Conservation (phyloP, 2,888 invertebrate species). For the Limnephilus marmoratus region DNA sequence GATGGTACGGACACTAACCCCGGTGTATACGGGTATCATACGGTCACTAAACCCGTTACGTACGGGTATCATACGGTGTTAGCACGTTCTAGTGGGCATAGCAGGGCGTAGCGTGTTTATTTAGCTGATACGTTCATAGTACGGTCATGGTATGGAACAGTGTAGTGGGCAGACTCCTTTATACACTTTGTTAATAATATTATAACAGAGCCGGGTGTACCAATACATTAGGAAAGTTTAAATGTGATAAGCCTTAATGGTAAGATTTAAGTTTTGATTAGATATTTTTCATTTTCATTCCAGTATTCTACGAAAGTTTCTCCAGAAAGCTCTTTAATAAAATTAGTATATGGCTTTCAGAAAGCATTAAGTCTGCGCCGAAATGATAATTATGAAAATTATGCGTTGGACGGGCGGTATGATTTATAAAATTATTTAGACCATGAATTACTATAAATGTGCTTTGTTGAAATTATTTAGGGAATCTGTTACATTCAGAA, state of each 20-base stretch:
- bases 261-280: neutral
- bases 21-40: too few relatives aligned
- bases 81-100: too few relatives aligned
- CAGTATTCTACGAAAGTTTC: neutral
- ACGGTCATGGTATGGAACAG: too few relatives aligned
- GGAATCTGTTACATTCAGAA: neutral
- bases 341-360: neutral
- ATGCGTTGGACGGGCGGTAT: neutral
- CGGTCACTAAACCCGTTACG: too few relatives aligned
- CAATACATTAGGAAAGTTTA: neutral
- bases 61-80: too few relatives aligned
- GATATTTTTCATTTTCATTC: neutral
- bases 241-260: too few relatives aligned
- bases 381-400: neutral
- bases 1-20: too few relatives aligned
- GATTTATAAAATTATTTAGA: neutral
- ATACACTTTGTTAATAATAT: too few relatives aligned
- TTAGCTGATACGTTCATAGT: too few relatives aligned
- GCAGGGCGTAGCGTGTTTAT: too few relatives aligned
- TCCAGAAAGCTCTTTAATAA: neutral
- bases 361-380: neutral
- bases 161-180: too few relatives aligned
- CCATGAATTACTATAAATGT: neutral
- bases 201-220: neutral
- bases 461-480: neutral